These are phyloP conservation scores for Xiphophorus couchianus DNA, from an alignment of 2,113 vertebrate species.

Conservation along the genomic window DNA sequence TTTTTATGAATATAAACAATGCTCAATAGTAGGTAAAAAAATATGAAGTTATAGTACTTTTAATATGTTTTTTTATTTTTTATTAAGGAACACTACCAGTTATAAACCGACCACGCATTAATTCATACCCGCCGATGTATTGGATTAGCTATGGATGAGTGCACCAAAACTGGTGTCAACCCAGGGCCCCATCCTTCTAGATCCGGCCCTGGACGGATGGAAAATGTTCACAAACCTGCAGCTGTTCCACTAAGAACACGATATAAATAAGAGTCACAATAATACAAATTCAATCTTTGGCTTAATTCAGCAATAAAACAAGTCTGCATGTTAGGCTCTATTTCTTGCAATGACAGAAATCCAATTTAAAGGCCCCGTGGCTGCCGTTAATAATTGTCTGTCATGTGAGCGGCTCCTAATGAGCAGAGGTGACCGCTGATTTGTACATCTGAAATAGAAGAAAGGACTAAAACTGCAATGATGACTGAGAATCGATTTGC, in stretches of 20 bases:
- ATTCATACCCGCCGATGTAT: no score
- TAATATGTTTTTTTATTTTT: no score
- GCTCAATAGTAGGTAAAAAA: no score
- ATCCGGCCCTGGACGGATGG: not conserved
- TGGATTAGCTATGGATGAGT: no score
- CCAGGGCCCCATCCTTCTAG: no score
- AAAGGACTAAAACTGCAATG: not conserved
- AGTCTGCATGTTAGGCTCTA: conserved; percentile 43
- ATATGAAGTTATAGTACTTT: no score
- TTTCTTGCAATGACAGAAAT: conserved; percentile 44
- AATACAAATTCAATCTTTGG: conserved; percentile 47
- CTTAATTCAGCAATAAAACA: conserved; percentile 41
- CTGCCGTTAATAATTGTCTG: conserved; percentile 44
- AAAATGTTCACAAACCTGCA: not conserved
- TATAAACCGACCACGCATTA: no score
- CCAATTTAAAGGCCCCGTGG: conserved; percentile 10
- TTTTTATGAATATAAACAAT: no score
- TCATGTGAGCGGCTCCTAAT: not conserved
- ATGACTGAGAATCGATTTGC: not conserved
- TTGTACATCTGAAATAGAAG: conserved; percentile 14
- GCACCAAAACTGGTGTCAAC: no score
- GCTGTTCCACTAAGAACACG: conserved; percentile 18
- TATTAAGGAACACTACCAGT: no score
- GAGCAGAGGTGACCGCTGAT: conserved; percentile 13
- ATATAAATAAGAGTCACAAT: conserved; percentile 53